Evolutionary conservation across 2,888 invertebrate species (phyloP).

Genomic region (Agrotis clavis): DNA sequence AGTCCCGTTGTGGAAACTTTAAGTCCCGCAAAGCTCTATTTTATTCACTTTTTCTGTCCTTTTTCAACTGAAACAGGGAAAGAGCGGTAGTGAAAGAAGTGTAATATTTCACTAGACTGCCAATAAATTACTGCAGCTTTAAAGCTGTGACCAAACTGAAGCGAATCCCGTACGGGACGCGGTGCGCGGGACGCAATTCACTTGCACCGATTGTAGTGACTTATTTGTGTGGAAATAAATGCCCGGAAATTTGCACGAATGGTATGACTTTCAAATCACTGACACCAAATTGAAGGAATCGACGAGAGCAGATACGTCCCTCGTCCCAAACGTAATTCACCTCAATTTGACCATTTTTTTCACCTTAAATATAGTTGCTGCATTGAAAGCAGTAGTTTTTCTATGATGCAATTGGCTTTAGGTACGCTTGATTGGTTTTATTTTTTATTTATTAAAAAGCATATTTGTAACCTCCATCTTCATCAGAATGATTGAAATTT

Average conservation of each 20-base stretch:
- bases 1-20: conserved; percentile 52
- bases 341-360: neutral
- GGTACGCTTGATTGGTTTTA: neutral
- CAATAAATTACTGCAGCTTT: conserved; percentile 59
- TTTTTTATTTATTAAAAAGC: too few relatives aligned
- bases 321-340: neutral
- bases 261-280: neutral
- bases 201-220: neutral
- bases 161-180: neutral
- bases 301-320: neutral
- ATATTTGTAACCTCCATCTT: neutral
- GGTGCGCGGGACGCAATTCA: neutral
- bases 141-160: neutral
- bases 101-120: conserved; percentile 65
- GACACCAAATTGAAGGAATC: neutral
- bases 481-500: too few relatives aligned
- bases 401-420: neutral
- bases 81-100: conserved; percentile 60
- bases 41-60: conserved; percentile 54
- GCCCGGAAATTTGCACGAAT: neutral
- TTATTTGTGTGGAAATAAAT: neutral
- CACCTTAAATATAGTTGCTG: conserved; percentile 32
- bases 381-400: conserved; percentile 11
- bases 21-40: conserved; percentile 36
- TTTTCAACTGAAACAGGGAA: conserved; percentile 60